Percentiles rank a stretch among this genome's conserved stretches.
These are phyloP conservation scores for Kryptopterus vitreolus DNA, from an alignment of 2,797 vertebrate species.

Conservation along the genomic window DNA sequence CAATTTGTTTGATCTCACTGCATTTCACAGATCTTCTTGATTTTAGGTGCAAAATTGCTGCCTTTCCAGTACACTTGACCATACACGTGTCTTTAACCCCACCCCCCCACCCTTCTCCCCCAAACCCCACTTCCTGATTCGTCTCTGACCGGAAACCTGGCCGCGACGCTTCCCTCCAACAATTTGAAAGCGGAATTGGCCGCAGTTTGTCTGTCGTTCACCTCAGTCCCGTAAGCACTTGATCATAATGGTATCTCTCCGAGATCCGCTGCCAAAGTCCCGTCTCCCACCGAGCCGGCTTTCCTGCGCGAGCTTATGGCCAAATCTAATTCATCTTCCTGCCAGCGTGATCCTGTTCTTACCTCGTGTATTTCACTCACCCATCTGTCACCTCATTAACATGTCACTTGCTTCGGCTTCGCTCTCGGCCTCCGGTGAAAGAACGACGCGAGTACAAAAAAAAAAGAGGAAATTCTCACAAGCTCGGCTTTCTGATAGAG, in stretches of 20 bases:
- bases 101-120: too few species aligned
- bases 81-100: too few species aligned
- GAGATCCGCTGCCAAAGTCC: neutral
- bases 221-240: neutral
- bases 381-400: constrained; percentile 27
- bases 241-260: constrained; percentile 15
- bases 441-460: neutral
- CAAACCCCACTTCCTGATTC: neutral
- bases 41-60: neutral
- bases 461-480: neutral
- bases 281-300: constrained; percentile 6
- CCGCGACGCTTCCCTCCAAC: neutral
- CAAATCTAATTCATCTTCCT: constrained; percentile 28
- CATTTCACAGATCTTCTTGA: neutral
- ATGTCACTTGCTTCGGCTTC: constrained; percentile 5
- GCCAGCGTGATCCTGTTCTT: constrained; percentile 19
- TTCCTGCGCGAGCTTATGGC: constrained; percentile 11
- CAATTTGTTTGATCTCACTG: neutral
- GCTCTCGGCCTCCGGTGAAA: neutral
- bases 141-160: neutral
- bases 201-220: neutral
- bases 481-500: neutral
- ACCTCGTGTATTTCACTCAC: constrained; percentile 7
- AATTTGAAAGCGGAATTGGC: neutral
- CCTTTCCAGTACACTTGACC: neutral